Evolutionary conservation across 2,888 invertebrate species (phyloP), one percentile per base, ranked within the genome.

Genomic region (Latrodectus elegans): DNA sequence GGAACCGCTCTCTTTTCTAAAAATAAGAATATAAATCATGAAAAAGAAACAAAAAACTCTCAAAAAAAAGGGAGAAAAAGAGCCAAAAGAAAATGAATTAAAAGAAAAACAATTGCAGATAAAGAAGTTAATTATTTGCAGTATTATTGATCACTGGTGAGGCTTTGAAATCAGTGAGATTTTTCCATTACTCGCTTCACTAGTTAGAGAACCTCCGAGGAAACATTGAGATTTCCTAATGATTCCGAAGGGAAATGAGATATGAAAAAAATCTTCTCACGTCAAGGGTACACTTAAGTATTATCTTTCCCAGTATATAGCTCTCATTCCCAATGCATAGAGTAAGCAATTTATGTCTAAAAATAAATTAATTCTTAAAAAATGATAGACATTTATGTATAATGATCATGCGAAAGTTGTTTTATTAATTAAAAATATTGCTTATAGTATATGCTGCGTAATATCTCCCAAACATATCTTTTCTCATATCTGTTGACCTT

Each of bases 71-170:
- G 53, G 70, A 55, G 55, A 64, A 55, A 64, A 55, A 51, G 67
- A 68, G n/a, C 38, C 38, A 60, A 60, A 60, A 73, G 77, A 53
- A 76, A 84, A 84, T 78, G 84, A 84, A 84, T 84, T 84, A 84
- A 84, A 84, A 52, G 81, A 81, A 81, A 86, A 82, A 87, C 86
- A 87, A 87, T 87, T 77, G 81, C 81, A 87, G 81, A 87, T 81
- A 87, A 87, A 87, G 86, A 87, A 87, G 86, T 87, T 87, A 87
- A 87, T 87, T 87, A 87, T 87, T 87, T 87, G 81, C 76, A 81
- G 86, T 81, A 87, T 81, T 87, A 87, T 87, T 81, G 86, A 87
- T 87, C 86, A 87, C 74, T n/a, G 60, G 74, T 51, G 60, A 49
- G 80, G 71, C 72, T 77, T 77, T 15, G 77, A 77, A 87, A 87